Conservation (phyloP, 2,888 invertebrate genomes). For the Agrochola circellaris region DNA sequence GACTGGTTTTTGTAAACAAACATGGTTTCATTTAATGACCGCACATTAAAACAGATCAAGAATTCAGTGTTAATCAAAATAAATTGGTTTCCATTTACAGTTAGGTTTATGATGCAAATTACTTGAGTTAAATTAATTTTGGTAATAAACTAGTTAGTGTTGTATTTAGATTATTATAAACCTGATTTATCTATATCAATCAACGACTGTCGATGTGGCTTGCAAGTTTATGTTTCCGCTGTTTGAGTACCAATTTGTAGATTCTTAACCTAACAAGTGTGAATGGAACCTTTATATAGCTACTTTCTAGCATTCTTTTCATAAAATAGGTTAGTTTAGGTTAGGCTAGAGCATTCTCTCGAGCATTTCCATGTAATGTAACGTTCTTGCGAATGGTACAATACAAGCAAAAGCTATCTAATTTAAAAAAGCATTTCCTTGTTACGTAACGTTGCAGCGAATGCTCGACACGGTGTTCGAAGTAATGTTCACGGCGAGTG, state of each 20-base stretch:
- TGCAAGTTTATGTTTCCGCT: conserved; percentile 18
- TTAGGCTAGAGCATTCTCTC: too few relatives aligned
- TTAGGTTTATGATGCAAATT: conserved; percentile 36
- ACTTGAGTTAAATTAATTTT: conserved; percentile 25
- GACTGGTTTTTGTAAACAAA: conserved; percentile 31
- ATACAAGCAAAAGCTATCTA: too few relatives aligned
- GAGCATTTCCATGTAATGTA: too few relatives aligned
- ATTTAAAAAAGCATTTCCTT: too few relatives aligned
- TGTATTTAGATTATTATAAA: neutral
- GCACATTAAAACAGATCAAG: conserved; percentile 7
- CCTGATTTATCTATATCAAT: conserved; percentile 13
- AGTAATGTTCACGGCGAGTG: too few relatives aligned
- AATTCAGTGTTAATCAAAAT: conserved; percentile 40
- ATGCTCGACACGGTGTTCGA: too few relatives aligned
- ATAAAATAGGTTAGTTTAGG: too few relatives aligned
- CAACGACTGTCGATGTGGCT: neutral
- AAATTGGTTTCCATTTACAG: conserved; percentile 37
- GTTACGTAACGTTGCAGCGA: too few relatives aligned
- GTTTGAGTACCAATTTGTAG: neutral
- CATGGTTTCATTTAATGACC: conserved; percentile 27
- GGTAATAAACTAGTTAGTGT: conserved; percentile 3
- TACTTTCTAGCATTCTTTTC: too few relatives aligned
- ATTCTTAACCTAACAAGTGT: neutral
- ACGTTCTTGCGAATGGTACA: too few relatives aligned
- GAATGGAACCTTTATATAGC: neutral